These are phyloP conservation scores for Oreortyx pictus DNA, from an alignment of 2,797 vertebrate genomes.

Conservation along the genomic window DNA sequence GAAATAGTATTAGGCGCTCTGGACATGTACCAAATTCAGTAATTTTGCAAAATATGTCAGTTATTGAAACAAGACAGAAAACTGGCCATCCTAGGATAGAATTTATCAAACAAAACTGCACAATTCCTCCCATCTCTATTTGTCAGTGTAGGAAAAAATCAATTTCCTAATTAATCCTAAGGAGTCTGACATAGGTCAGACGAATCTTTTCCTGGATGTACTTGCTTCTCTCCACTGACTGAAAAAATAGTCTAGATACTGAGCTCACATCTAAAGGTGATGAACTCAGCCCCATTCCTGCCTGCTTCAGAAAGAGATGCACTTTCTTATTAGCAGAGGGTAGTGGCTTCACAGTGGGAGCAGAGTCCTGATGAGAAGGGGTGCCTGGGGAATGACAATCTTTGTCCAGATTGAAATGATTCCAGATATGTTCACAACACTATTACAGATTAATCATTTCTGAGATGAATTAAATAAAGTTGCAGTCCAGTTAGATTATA, in stretches of 20 bases:
- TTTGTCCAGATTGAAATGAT: not conserved
- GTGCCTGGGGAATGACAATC: not conserved
- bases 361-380: not conserved
- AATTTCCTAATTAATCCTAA: not conserved
- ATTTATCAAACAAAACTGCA: not conserved
- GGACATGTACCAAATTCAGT: not conserved
- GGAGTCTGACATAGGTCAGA: not conserved
- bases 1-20: not conserved
- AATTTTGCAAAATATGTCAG: not conserved
- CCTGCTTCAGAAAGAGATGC: not conserved
- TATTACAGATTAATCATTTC: not conserved
- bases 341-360: not conserved
- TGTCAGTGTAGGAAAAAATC: not conserved
- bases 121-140: not conserved
- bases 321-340: not conserved
- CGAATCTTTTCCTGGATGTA: not conserved
- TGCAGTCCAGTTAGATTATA: not conserved
- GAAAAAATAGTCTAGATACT: not conserved
- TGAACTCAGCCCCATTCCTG: not conserved
- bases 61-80: not conserved
- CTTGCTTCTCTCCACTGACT: not conserved
- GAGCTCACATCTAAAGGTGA: not conserved
- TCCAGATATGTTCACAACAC: not conserved
- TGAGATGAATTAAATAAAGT: not conserved
- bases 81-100: not conserved